Evolutionary conservation across 1,140 invertebrate species (phyloP), one percentile per base, ranked within the genome.

Genomic region (Stegodyphus dumicola): DNA sequence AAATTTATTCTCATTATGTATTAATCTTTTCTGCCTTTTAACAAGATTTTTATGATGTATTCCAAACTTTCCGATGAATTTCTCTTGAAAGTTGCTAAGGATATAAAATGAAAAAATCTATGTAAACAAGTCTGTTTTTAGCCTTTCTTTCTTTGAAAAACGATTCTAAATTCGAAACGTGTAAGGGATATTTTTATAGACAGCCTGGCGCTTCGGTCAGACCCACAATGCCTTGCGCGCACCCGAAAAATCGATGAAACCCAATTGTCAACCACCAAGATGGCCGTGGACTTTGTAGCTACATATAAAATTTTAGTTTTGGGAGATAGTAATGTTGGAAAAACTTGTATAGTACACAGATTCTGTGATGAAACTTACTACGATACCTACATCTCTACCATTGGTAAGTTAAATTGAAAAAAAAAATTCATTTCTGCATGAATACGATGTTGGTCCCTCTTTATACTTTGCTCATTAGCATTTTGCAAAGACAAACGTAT

Each of bases 341-440:
- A 97, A 92, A 97, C 96, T 51, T 97, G 96, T 91, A 95, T 97
- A 87, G 95, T 97, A 74, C 95, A 96, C 91, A 93, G 95, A 90
- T 97, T 96, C 90, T 96, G 95, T 89, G 95, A 96, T 90, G 95
- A 96, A 90, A 93, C 95, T 88, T 97, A 96, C 91, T 96, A 96
- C 90, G 86, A 87, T 78, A 87, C 86, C 9, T 87, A 87, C 74
- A 87, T 87, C 13, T 87, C 86, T 17, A 87, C 86, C 60, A 87
- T 87, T 66, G 86, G 86, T 87, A 53, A 83, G 86, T 67, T 11
- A 33, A 33, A 33, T 33, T 33, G 33, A 33, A 3, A 33, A 33
- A 33, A 33, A 33, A 33, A 33, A 33, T 33, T 33, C 33, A 33
- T 33, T 33, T 33, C 33, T 33, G 33, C 3, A 33, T 33, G 33